phyloP scores from a whole-genome alignment of 2,797 vertebrate genomes.

The Anas acuta region DNA sequence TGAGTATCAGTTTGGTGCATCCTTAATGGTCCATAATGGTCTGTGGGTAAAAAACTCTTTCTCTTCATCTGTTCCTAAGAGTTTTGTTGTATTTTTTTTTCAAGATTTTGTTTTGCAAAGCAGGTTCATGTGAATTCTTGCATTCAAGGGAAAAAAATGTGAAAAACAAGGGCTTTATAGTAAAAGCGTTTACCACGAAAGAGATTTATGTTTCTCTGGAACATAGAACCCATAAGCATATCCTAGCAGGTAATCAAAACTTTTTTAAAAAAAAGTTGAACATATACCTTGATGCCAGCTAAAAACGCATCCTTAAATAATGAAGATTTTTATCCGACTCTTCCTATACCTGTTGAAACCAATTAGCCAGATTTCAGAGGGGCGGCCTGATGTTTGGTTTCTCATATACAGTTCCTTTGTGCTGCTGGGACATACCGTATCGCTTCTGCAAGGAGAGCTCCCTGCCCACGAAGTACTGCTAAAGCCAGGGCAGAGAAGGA shows the following conservation, averaged over 20 bases:
- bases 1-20: conserved; percentile 27
- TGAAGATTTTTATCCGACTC: not conserved
- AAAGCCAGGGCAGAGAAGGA: not conserved
- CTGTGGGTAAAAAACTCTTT: conserved; percentile 14
- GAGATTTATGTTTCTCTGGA: not conserved
- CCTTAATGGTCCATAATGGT: not conserved
- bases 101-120: not conserved
- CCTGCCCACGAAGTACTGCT: not conserved
- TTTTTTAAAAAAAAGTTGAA: not conserved
- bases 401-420: not conserved
- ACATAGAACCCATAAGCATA: not conserved
- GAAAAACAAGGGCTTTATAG: not conserved
- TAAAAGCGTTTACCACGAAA: not conserved
- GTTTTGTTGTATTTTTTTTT: not conserved
- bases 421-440: not conserved
- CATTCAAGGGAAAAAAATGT: not conserved
- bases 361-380: not conserved
- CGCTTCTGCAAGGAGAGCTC: not conserved
- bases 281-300: not conserved
- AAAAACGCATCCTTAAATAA: not conserved
- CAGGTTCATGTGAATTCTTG: not conserved
- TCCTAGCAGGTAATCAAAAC: not conserved
- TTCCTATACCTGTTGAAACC: not conserved
- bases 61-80: not conserved
- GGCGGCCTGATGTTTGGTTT: not conserved